These are phyloP conservation scores for Drosophila subpulchrella DNA, from an alignment of 1,140 invertebrate species.

Conservation along the genomic window DNA sequence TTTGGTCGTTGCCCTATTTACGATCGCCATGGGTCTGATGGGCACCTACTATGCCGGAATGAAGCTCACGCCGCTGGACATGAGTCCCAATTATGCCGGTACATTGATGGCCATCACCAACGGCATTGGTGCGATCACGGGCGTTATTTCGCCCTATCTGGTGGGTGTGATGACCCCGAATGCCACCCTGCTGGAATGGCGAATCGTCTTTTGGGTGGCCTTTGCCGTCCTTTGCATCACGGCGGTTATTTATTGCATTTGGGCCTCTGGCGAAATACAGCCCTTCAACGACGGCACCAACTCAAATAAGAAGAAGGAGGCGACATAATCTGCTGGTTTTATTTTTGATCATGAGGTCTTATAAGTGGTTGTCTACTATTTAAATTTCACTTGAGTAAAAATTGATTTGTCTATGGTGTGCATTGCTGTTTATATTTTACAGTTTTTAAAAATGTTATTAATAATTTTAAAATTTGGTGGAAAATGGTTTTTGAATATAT, in stretches of 20 bases:
- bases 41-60: constrained; percentile 89
- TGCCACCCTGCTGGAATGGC: constrained; percentile 58
- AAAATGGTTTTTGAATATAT: too few relatives aligned
- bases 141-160: constrained; percentile 90
- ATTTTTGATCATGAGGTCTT: background rate
- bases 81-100: constrained; percentile 91
- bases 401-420: too few relatives aligned
- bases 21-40: constrained; percentile 85
- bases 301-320: constrained; percentile 10
- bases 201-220: constrained; percentile 28
- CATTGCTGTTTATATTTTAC: background rate
- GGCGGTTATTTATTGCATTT: constrained; percentile 26
- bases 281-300: constrained; percentile 29
- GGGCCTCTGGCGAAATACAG: constrained; percentile 28
- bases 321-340: background rate
- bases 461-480: too few relatives aligned
- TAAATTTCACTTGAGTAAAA: too few relatives aligned
- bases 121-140: constrained; percentile 91
- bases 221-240: constrained; percentile 10
- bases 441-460: background rate
- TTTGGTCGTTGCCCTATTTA: constrained; percentile 41
- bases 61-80: constrained; percentile 91
- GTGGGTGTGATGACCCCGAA: constrained; percentile 91
- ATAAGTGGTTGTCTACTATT: too few relatives aligned
- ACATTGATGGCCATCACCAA: constrained; percentile 92